phyloP scores from a whole-genome alignment of 2,888 invertebrate genomes.

The Drosophila histrio region DNA sequence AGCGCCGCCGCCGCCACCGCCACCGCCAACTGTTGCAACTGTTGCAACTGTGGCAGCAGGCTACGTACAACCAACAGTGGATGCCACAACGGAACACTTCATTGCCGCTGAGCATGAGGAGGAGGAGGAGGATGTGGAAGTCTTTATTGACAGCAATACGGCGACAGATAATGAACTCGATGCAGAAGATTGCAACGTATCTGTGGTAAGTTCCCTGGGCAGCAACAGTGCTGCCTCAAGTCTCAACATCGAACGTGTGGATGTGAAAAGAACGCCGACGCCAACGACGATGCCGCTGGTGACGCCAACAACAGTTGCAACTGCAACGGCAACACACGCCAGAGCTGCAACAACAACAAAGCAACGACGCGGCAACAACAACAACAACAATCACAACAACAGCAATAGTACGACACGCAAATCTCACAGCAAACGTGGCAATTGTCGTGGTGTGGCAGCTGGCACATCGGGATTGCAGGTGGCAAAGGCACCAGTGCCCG shows the following conservation, averaged over 20 bases:
- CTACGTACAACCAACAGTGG: slow-evolving; percentile 1
- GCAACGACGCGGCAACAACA: slow-evolving; percentile 14
- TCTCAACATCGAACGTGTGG: slow-evolving; percentile 60
- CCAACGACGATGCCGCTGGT: background rate
- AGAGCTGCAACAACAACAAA: slow-evolving; percentile 10
- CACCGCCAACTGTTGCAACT: slow-evolving; percentile 15
- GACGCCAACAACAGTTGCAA: background rate
- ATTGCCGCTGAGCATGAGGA: slow-evolving; percentile 36
- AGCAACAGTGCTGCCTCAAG: slow-evolving; percentile 70
- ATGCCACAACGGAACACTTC: background rate
- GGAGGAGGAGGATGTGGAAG: slow-evolving; percentile 80
- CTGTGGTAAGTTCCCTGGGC: slow-evolving; percentile 66
- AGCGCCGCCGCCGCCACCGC: slow-evolving; percentile 39
- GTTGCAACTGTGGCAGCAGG: background rate
- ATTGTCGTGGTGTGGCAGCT: background rate
- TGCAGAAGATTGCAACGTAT: slow-evolving; percentile 69
- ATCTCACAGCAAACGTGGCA: background rate
- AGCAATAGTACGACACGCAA: slow-evolving; percentile 14
- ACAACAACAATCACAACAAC: background rate
- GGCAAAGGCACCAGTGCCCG: slow-evolving; percentile 36
- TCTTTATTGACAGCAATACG: slow-evolving; percentile 80
- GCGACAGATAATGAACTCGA: slow-evolving; percentile 66
- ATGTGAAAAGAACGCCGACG: slow-evolving; percentile 23
- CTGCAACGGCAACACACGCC: slow-evolving; percentile 1
- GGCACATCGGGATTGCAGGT: slow-evolving; percentile 7